These are phyloP conservation scores for Cryptosula pallasiana DNA, from an alignment of 2,888 invertebrate species.

Conservation along the genomic window DNA sequence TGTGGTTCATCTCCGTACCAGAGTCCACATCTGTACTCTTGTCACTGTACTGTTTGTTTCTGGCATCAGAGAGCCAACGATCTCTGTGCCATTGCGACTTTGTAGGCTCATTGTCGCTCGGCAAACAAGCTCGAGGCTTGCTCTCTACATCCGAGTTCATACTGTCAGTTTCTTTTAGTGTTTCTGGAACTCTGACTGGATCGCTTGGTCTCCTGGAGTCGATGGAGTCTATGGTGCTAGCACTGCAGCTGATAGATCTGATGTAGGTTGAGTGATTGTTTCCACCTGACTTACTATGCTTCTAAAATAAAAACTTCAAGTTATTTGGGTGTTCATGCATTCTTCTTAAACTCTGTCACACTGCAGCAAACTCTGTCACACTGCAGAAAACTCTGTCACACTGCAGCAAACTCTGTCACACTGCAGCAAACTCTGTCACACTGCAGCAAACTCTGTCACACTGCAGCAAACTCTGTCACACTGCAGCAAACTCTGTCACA, in stretches of 20 bases:
- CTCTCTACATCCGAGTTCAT: neutral
- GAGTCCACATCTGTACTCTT: neutral
- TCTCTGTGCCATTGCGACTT: neutral
- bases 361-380: no score
- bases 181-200: slow-evolving; percentile 4
- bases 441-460: no score
- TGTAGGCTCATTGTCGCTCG: neutral
- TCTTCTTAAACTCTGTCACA: no score
- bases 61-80: neutral
- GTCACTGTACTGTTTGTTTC: neutral
- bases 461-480: no score
- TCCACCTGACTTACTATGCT: no score
- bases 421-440: no score
- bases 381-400: no score
- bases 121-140: neutral
- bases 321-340: no score
- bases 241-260: neutral
- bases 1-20: neutral
- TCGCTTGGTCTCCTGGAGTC: neutral
- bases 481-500: no score
- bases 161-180: neutral
- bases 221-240: neutral
- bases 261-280: no score
- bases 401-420: no score
- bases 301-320: no score